A percentile compares a stretch with the other conserved stretches of the same genome.
Evolutionary conservation across 2,113 vertebrate species (phyloP).

Genomic region (Acrocephalus kingi): DNA sequence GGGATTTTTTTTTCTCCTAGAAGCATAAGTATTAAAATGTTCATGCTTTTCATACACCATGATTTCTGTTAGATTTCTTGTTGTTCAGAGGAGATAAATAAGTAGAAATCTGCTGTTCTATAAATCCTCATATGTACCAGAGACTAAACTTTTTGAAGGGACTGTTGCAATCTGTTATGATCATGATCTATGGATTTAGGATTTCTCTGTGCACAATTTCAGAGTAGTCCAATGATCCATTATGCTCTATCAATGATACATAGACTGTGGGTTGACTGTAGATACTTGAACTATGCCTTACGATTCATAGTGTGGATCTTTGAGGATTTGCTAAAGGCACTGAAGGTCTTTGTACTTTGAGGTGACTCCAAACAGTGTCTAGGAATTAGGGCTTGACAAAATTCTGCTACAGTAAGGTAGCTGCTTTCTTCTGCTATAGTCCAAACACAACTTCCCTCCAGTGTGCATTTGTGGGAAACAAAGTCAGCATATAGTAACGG

Average conservation of each 20-base stretch:
- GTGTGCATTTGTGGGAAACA: not conserved
- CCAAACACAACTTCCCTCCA: accelerated
- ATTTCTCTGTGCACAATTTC: not conserved
- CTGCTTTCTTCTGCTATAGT: accelerated
- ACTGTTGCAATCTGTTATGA: not conserved
- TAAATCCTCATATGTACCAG: not conserved
- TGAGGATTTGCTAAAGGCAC: not conserved
- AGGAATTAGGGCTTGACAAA: not conserved
- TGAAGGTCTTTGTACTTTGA: not conserved
- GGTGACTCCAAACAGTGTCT: not conserved
- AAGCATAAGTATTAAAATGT: not conserved
- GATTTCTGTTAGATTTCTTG: not conserved
- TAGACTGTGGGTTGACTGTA: not conserved
- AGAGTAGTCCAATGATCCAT: not conserved
- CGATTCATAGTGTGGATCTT: not conserved
- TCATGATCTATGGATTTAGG: not conserved
- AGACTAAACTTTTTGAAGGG: not conserved
- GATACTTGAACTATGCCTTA: not conserved
- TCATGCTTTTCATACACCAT: not conserved
- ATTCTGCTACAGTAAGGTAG: not conserved
- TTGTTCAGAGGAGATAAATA: not conserved
- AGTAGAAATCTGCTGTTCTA: not conserved
- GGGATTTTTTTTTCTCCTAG: not conserved
- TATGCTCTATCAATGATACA: not conserved
- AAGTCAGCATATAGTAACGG: not conserved